Base-by-base conservation (phyloP, 2,888 invertebrate species). In the Melikaiella ostensackeni region DNA sequence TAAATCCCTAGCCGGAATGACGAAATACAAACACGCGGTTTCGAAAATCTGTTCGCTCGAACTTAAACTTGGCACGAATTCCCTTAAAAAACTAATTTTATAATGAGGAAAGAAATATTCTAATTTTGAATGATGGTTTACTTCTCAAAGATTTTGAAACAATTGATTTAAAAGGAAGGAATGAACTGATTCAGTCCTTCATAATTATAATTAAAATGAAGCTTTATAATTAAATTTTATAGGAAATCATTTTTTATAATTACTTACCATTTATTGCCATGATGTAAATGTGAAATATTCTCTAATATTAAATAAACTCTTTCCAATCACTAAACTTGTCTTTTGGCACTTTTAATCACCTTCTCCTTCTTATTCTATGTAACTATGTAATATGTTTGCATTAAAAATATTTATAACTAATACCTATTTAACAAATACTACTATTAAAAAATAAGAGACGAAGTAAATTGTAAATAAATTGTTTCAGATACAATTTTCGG, bases 261-360 rank as follows among this genome's bases (percentile, higher is more conserved):
- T 46, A 70, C 70, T 70, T 70, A 70, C 70, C 70, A 30, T 59
- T 50, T n/a, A 30, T 50, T n/a, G 50, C 70, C 70, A 70, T 70
- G 27, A n/a, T 55, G 16, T 24, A 27, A 9, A 59, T 59, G 59
- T 24, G 1, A 59, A 59, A 59, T 59, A 59, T 13, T 7, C 27
- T 59, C 5, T 57, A 24, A 13, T 24, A 13, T 57, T 57, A 57
- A 9, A 21, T 24, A 24, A 13, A 21, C 50, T 50, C 0, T 2
- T 50, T 9, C 7, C 2, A 27, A 59, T 13, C 27, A 24, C 59
- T 27, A 16, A 59, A 59, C 27, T 59, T 27, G 27, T 19, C 9
- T 70, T 50, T 50, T 70, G n/a, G 70, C 30, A 70, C 70, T 59
- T 27, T 16, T 16, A 24, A 59, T 24, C 59, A 59, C 24, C 6